These are phyloP conservation scores for Podarcis muralis DNA, from an alignment of 2,113 vertebrate genomes.

Conservation along the genomic window DNA sequence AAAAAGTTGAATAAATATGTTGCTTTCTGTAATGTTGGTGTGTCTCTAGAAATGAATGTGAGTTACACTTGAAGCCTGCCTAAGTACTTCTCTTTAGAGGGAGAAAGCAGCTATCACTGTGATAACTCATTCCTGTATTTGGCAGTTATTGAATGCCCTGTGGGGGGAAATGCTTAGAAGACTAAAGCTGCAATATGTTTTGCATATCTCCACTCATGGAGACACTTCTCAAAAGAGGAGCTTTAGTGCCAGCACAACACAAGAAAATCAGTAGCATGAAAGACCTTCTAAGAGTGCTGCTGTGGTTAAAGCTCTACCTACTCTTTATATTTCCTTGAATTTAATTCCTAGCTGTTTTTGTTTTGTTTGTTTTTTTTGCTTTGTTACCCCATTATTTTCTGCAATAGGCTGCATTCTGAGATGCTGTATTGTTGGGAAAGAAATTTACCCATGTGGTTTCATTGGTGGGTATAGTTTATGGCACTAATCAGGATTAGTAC, in stretches of 20 bases:
- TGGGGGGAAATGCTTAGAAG: background rate
- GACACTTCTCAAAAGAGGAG: background rate
- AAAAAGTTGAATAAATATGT: background rate
- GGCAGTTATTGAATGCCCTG: background rate
- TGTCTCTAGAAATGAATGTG: background rate
- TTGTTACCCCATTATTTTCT: background rate
- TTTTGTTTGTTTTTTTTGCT: no score
- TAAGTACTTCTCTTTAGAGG: background rate
- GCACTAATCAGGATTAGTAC: constrained; percentile 34
- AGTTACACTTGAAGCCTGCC: background rate
- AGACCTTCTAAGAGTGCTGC: background rate
- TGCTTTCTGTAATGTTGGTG: background rate
- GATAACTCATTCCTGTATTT: background rate
- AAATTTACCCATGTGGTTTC: background rate
- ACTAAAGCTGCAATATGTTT: background rate
- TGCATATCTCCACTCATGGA: constrained; percentile 4
- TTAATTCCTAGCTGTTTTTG: background rate
- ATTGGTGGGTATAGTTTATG: constrained; percentile 5
- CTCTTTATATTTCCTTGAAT: background rate
- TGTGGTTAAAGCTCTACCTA: background rate
- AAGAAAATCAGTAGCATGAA: background rate
- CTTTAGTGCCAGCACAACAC: background rate
- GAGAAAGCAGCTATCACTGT: background rate
- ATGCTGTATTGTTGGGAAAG: constrained; percentile 10
- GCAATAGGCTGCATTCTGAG: background rate